phyloP scores from a whole-genome alignment of 2,888 invertebrate genomes.

The Falcaria lacertinaria region DNA sequence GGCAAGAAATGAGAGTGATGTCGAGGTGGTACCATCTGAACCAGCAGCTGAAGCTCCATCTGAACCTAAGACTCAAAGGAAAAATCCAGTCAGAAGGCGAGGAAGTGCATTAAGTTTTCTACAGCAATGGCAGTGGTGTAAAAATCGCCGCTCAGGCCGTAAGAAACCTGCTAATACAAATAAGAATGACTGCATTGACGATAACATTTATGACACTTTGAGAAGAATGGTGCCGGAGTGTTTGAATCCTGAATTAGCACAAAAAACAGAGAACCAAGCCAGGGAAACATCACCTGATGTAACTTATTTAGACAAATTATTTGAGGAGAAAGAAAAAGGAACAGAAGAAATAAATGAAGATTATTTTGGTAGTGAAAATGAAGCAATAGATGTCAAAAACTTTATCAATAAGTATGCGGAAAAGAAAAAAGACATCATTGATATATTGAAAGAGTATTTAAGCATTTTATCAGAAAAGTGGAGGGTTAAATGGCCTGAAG shows the following conservation, averaged over 20 bases:
- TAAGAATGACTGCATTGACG: conserved; percentile 78
- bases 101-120: conserved; percentile 86
- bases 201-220: conserved; percentile 84
- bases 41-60: conserved; percentile 35
- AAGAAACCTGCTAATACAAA: conserved; percentile 64
- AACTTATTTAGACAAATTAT: conserved; percentile 81
- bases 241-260: conserved; percentile 67
- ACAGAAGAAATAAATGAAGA: conserved; percentile 35
- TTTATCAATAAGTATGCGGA: conserved; percentile 82
- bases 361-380: conserved; percentile 84
- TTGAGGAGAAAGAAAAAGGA: conserved; percentile 66
- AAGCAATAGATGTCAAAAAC: conserved; percentile 81
- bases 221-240: conserved; percentile 82
- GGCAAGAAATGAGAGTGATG: conserved; percentile 46
- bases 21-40: conserved; percentile 39
- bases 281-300: conserved; percentile 81
- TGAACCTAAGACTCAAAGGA: conserved; percentile 66
- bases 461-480: conserved; percentile 80
- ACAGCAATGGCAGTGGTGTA: conserved; percentile 89
- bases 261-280: conserved; percentile 60
- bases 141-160: conserved; percentile 75
- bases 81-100: conserved; percentile 80
- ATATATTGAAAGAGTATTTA: conserved; percentile 81
- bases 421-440: conserved; percentile 76
- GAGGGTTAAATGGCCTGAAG: conserved; percentile 83